Evolutionary conservation across 2,113 vertebrate genomes (phyloP).

Genomic region (Abramis brama): DNA sequence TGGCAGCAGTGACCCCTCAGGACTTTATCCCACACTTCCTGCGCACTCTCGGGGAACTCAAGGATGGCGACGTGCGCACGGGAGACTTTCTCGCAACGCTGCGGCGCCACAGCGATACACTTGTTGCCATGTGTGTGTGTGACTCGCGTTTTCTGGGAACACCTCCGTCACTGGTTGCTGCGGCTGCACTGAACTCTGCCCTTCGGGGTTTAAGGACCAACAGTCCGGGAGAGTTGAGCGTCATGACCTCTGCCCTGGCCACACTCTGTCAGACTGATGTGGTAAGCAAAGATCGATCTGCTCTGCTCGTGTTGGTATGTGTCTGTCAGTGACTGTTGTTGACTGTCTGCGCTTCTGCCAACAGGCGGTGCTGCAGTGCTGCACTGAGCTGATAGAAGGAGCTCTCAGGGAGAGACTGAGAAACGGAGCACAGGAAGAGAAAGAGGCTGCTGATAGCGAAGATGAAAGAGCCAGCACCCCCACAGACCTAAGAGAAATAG

Average conservation of each 20-base stretch:
- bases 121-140: slow-evolving; percentile 78
- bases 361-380: slow-evolving; percentile 76
- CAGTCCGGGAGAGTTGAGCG: slow-evolving; percentile 49
- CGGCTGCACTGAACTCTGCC: slow-evolving; percentile 75
- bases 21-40: slow-evolving; percentile 82
- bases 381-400: slow-evolving; percentile 77
- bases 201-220: slow-evolving; percentile 70
- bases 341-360: not conserved
- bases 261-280: slow-evolving; percentile 70
- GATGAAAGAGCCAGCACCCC: slow-evolving; percentile 76
- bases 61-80: slow-evolving; percentile 20
- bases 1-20: slow-evolving; percentile 78
- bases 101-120: slow-evolving; percentile 77
- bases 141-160: slow-evolving; percentile 77
- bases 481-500: slow-evolving; percentile 78
- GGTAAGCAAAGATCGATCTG: slow-evolving; percentile 59
- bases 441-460: slow-evolving; percentile 66
- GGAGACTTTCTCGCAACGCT: slow-evolving; percentile 65
- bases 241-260: slow-evolving; percentile 65
- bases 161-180: slow-evolving; percentile 77
- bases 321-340: not conserved
- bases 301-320: too few species aligned
- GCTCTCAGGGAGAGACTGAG: slow-evolving; percentile 73
- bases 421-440: slow-evolving; percentile 57
- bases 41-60: slow-evolving; percentile 57